phyloP scores from a whole-genome alignment of 2,113 vertebrate species.

The Gobiocypris rarus region DNA sequence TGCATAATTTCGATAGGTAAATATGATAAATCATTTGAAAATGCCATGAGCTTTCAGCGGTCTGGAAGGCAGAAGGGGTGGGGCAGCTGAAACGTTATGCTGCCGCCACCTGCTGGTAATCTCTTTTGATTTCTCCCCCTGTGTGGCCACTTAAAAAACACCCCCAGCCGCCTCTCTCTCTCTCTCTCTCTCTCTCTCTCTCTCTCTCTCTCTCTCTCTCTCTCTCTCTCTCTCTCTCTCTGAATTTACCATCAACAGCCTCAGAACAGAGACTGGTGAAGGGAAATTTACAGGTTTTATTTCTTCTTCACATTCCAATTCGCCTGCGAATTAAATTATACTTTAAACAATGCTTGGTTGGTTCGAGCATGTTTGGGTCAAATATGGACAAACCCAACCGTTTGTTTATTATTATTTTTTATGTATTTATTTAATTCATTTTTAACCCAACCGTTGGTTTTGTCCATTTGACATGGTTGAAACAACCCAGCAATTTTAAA shows the following conservation, averaged over 20 bases:
- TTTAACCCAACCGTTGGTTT: no score
- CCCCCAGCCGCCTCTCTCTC: slow-evolving; percentile 53
- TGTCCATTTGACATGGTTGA: no score
- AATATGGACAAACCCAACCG: no score
- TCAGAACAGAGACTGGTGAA: not conserved
- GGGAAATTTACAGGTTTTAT: not conserved
- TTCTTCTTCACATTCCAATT: not conserved
- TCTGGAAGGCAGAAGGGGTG: slow-evolving; percentile 72
- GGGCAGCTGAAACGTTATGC: slow-evolving; percentile 78
- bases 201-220: slow-evolving; percentile 36
- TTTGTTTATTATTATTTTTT: no score
- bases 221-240: slow-evolving; percentile 10
- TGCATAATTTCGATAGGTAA: slow-evolving; percentile 47
- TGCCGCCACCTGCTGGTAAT: slow-evolving; percentile 87
- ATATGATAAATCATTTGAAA: slow-evolving; percentile 42
- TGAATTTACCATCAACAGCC: not conserved
- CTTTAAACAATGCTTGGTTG: no score
- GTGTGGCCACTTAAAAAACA: slow-evolving; percentile 70
- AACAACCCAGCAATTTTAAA: no score
- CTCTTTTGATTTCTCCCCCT: slow-evolving; percentile 75
- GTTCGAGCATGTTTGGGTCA: no score
- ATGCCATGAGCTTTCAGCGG: slow-evolving; percentile 58
- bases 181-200: slow-evolving; percentile 46
- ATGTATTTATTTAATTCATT: no score
- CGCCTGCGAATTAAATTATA: not conserved